Percentiles rank a stretch among this genome's conserved stretches.
phyloP scores from a whole-genome alignment of 2,113 vertebrate species.

The Ophiodon elongatus region DNA sequence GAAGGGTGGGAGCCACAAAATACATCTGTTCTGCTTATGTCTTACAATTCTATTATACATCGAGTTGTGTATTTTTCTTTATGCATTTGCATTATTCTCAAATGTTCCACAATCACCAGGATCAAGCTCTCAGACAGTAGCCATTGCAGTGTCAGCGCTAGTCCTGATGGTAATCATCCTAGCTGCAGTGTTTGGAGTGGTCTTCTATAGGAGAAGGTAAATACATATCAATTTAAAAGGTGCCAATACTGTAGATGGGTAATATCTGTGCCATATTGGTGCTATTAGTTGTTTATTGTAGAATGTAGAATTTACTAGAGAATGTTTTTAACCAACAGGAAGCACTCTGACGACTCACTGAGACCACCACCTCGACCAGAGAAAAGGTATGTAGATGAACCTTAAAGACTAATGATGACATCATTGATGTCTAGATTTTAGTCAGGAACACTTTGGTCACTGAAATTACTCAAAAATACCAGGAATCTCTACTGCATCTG shows the following conservation, averaged over 20 bases:
- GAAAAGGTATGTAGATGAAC: constrained; percentile 42
- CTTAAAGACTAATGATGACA: neutral
- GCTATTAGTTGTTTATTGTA: neutral
- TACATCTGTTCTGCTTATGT: neutral
- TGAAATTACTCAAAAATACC: neutral
- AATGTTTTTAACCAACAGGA: constrained; percentile 21
- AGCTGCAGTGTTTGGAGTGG: constrained; percentile 40
- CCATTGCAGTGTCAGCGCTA: constrained; percentile 31
- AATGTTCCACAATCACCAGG: constrained; percentile 49
- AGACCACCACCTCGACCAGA: constrained; percentile 59
- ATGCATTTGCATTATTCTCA: neutral
- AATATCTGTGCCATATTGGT: neutral
- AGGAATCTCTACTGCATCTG: too few species aligned
- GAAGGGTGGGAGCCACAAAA: constrained; percentile 50
- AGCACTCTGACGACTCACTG: neutral
- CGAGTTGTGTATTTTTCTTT: neutral
- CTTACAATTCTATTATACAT: neutral
- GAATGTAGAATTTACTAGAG: neutral
- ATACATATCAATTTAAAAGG: neutral
- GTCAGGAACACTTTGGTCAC: neutral
- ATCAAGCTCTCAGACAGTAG: constrained; percentile 22
- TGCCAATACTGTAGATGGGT: neutral
- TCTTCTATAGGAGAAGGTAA: constrained; percentile 58
- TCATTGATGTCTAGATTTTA: neutral
- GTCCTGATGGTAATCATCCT: constrained; percentile 32